phyloP scores from a whole-genome alignment of 2,797 vertebrate genomes.

The Orestias chungarensis region DNA sequence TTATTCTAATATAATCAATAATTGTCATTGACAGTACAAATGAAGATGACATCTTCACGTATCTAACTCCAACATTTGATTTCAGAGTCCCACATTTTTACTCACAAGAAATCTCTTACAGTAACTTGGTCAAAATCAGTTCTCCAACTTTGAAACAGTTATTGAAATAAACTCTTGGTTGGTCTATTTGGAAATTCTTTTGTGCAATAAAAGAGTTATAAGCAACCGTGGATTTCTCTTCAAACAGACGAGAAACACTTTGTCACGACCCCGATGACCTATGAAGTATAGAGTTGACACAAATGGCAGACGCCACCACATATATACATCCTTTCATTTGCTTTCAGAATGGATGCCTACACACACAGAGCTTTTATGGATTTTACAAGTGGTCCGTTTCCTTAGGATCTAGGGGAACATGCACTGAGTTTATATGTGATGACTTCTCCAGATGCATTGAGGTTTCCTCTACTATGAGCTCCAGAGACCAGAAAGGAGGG shows the following conservation, averaged over 20 bases:
- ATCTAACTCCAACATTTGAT: background rate
- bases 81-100: background rate
- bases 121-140: background rate
- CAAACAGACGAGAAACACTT: conserved; percentile 1
- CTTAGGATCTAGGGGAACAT: conserved; percentile 15
- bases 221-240: conserved; percentile 1
- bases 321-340: conserved; percentile 4
- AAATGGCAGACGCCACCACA: conserved; percentile 21
- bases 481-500: conserved; percentile 50
- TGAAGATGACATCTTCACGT: background rate
- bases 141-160: too few species aligned
- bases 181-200: background rate
- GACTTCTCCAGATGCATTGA: conserved; percentile 57
- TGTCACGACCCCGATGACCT: conserved; percentile 7
- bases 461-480: conserved; percentile 47
- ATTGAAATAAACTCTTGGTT: background rate
- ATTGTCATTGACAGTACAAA: too few species aligned
- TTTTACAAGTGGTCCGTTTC: conserved; percentile 36
- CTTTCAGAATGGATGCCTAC: conserved; percentile 27
- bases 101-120: background rate
- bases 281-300: conserved; percentile 29
- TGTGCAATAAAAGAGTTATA: background rate
- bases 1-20: too few species aligned
- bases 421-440: conserved; percentile 28
- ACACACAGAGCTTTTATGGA: conserved; percentile 40